Evolutionary conservation across 2,888 invertebrate genomes (phyloP).

Genomic region (Ochropleura plecta): DNA sequence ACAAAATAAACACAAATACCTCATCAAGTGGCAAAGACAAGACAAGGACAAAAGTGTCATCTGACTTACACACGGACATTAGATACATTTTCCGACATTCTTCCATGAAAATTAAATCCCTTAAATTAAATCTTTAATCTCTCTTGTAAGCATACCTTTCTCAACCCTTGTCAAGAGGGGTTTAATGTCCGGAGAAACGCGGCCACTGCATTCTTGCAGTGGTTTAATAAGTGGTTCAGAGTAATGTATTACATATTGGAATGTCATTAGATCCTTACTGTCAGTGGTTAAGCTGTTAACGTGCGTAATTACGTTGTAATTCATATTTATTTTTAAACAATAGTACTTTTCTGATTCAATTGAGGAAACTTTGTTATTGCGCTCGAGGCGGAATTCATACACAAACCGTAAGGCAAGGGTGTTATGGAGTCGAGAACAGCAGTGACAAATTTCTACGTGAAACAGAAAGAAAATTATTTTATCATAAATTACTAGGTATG

Average conservation of each 20-base stretch:
- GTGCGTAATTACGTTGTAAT: not conserved
- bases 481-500: no score
- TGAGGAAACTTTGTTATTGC: no score
- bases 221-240: conserved; percentile 31
- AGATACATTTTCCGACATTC: conserved; percentile 36
- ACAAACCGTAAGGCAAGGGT: no score
- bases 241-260: conserved; percentile 9
- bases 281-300: not conserved
- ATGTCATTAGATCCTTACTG: conserved; percentile 1
- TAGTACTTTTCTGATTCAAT: no score
- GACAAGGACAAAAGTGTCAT: conserved; percentile 11
- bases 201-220: conserved; percentile 55
- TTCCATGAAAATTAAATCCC: conserved; percentile 48
- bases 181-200: conserved; percentile 22
- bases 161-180: conserved; percentile 50
- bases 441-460: no score
- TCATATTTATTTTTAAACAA: not conserved
- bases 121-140: conserved; percentile 53
- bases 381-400: no score
- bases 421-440: no score
- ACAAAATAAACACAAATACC: not conserved
- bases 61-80: conserved; percentile 9
- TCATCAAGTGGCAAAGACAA: not conserved
- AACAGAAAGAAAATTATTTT: no score
- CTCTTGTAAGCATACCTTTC: conserved; percentile 55